phyloP scores from a whole-genome alignment of 2,797 vertebrate species.

The Denticeps clupeoides region DNA sequence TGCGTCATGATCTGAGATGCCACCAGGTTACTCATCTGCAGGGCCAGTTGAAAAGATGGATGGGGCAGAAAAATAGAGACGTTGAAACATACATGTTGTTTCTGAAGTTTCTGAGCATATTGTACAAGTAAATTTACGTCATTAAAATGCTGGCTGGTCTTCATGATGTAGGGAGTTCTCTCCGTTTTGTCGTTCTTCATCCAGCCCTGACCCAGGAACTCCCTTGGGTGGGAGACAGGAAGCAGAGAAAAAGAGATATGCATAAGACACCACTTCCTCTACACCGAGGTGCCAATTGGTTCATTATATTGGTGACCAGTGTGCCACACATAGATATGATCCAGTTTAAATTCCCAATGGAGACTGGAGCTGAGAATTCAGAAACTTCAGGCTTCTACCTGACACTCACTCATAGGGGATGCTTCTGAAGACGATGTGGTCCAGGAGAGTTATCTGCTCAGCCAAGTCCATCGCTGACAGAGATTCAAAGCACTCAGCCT shows the following conservation, averaged over 20 bases:
- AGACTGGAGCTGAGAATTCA: too few relatives aligned
- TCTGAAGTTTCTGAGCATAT: too few relatives aligned
- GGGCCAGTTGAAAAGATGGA: not conserved
- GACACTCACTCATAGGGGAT: slow-evolving; percentile 90
- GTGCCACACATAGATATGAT: too few relatives aligned
- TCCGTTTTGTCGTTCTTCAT: slow-evolving; percentile 94
- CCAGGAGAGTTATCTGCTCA: slow-evolving; percentile 91
- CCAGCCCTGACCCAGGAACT: slow-evolving; percentile 94
- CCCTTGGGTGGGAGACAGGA: slow-evolving; percentile 51
- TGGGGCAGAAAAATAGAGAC: not conserved
- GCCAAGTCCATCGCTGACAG: slow-evolving; percentile 92
- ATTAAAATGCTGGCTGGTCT: slow-evolving; percentile 91
- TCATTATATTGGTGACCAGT: too few relatives aligned
- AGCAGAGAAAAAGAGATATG: not conserved
- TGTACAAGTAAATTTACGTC: slow-evolving; percentile 59
- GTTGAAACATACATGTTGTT: too few relatives aligned
- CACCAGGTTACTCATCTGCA: slow-evolving; percentile 93
- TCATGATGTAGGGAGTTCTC: slow-evolving; percentile 87
- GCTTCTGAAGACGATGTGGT: slow-evolving; percentile 89
- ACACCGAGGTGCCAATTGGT: too few relatives aligned
- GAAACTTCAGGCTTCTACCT: too few relatives aligned
- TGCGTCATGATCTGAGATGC: slow-evolving; percentile 95
- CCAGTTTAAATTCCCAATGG: too few relatives aligned
- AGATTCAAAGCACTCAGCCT: slow-evolving; percentile 82
- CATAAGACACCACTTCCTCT: too few relatives aligned